Conservation (phyloP, 2,888 invertebrate species). For the Orthosia gracilis region DNA sequence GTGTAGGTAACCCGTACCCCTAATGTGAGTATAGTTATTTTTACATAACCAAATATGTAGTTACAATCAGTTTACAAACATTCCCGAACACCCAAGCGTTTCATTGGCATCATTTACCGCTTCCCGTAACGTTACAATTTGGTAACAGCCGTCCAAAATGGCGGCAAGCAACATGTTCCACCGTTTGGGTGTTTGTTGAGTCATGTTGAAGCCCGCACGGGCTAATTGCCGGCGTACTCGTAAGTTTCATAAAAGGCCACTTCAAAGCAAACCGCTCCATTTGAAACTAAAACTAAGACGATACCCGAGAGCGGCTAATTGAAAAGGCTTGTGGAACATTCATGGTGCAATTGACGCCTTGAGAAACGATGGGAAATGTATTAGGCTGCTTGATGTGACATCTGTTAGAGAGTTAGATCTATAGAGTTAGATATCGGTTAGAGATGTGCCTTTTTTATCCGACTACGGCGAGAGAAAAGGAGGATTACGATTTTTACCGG, state of each 20-base stretch:
- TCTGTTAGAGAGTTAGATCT: background rate
- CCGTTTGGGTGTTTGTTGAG: constrained; percentile 48
- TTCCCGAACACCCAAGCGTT: constrained; percentile 21
- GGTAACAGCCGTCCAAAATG: constrained; percentile 26
- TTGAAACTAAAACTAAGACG: constrained; percentile 53
- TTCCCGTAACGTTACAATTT: constrained; percentile 42
- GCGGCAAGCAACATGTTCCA: constrained; percentile 36
- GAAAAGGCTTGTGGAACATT: constrained; percentile 49
- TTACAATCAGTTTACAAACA: constrained; percentile 20
- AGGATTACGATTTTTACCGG: too few relatives aligned
- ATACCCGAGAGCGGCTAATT: constrained; percentile 37
- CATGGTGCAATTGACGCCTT: constrained; percentile 54
- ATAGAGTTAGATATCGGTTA: background rate
- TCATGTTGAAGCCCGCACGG: constrained; percentile 48
- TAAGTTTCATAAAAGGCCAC: constrained; percentile 57
- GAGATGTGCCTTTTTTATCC: background rate
- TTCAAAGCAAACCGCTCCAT: constrained; percentile 62
- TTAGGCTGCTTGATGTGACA: background rate
- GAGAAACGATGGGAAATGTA: constrained; percentile 18
- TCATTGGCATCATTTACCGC: constrained; percentile 31
- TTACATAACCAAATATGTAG: background rate
- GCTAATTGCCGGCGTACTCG: constrained; percentile 62
- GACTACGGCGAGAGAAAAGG: too few relatives aligned
- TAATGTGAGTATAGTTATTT: constrained; percentile 22
- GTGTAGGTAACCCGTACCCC: background rate